Percentiles rank a stretch among this genome's conserved stretches.
phyloP scores from a whole-genome alignment of 2,797 vertebrate species.

The Salarias fasciatus region DNA sequence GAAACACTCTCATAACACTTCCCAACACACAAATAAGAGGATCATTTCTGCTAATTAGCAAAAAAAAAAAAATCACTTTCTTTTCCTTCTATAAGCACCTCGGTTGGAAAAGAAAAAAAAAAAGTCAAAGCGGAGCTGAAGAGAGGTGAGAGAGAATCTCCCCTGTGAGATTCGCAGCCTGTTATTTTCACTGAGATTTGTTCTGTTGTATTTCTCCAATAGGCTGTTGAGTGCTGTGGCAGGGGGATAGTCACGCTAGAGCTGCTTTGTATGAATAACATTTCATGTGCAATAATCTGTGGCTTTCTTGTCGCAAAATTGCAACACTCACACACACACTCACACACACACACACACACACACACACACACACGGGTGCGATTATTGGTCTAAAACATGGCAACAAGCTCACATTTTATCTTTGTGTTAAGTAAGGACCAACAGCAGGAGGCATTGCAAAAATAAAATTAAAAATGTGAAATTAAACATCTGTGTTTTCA shows the following conservation, averaged over 20 bases:
- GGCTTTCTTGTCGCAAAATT: constrained; percentile 74
- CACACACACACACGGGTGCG: constrained; percentile 18
- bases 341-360: constrained; percentile 39
- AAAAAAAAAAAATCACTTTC: constrained; percentile 14
- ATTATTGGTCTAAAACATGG: constrained; percentile 47
- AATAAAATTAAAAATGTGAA: constrained; percentile 23
- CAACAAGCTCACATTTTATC: constrained; percentile 55
- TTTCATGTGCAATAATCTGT: constrained; percentile 84
- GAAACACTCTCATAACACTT: constrained; percentile 11
- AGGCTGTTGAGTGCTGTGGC: constrained; percentile 78
- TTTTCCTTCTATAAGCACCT: constrained; percentile 28
- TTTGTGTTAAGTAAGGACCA: constrained; percentile 26
- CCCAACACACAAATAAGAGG: constrained; percentile 4
- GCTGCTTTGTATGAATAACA: constrained; percentile 82
- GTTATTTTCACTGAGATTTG: constrained; percentile 74
- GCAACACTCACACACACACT: constrained; percentile 20
- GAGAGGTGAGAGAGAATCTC: constrained; percentile 60
- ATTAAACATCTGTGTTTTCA: constrained; percentile 26
- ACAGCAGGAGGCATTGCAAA: constrained; percentile 28
- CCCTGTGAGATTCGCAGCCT: constrained; percentile 67
- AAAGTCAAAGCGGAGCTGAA: constrained; percentile 50
- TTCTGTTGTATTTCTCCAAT: constrained; percentile 79
- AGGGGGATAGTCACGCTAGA: constrained; percentile 81
- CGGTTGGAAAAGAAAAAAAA: constrained; percentile 4
- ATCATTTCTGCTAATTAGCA: constrained; percentile 38